phyloP scores from a whole-genome alignment of 1,140 invertebrate genomes.

The Trinorchestia longiramus region DNA sequence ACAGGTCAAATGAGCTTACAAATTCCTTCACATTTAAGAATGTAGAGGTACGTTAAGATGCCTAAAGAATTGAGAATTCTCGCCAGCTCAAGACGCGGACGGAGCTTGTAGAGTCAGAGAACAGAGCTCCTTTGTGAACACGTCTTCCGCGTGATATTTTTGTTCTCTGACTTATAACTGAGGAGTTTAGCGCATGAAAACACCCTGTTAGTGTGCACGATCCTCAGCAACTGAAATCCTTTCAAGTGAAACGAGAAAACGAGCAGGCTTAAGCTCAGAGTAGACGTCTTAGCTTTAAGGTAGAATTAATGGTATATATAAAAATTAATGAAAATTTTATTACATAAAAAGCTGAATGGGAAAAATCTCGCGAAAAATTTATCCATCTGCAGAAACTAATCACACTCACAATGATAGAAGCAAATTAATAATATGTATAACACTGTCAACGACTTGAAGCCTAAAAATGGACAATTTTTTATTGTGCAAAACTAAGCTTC shows the following conservation, averaged over 20 bases:
- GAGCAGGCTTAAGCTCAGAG: not conserved
- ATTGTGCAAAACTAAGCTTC: too few relatives aligned
- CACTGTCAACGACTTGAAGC: not conserved
- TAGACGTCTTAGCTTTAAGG: not conserved
- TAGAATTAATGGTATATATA: not conserved
- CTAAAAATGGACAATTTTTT: not conserved
- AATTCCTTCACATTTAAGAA: not conserved
- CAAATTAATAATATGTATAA: not conserved
- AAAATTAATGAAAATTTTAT: not conserved
- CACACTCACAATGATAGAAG: too few relatives aligned
- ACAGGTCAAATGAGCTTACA: not conserved
- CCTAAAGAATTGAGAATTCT: not conserved
- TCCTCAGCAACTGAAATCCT: not conserved
- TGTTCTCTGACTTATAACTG: conserved; percentile 8
- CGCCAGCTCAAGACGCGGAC: not conserved
- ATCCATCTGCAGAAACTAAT: not conserved
- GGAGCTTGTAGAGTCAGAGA: not conserved
- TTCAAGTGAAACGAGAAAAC: not conserved
- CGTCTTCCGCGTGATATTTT: not conserved
- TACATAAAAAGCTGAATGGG: not conserved
- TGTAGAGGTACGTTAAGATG: not conserved
- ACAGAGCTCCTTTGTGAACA: not conserved
- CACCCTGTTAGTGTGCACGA: not conserved
- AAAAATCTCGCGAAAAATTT: not conserved
- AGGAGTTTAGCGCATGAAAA: not conserved